Percentiles rank a stretch among this genome's conserved stretches.
These are phyloP conservation scores for Nothoprocta pentlandii DNA, from an alignment of 2,113 vertebrate species.

Conservation along the genomic window DNA sequence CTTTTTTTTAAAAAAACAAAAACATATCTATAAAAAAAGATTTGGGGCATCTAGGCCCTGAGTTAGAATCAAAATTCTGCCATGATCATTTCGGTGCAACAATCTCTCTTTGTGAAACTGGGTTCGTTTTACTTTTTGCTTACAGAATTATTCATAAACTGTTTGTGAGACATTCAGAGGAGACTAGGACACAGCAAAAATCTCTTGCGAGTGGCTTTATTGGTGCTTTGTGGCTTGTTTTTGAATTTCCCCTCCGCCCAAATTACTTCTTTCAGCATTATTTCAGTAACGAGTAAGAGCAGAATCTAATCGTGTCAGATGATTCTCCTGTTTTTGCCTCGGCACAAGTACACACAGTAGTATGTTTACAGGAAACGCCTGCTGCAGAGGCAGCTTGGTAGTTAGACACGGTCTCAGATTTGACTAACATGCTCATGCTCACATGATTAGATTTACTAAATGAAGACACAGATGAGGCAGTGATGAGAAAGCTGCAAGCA, in stretches of 20 bases:
- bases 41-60: neutral
- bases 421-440: constrained; percentile 34
- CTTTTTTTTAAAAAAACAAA: neutral
- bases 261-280: constrained; percentile 14
- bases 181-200: neutral
- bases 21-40: neutral
- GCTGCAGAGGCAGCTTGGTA: constrained; percentile 45
- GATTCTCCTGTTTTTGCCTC: constrained; percentile 43
- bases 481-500: constrained; percentile 43
- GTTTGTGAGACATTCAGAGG: neutral
- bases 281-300: constrained; percentile 39
- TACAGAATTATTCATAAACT: neutral
- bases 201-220: neutral
- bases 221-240: neutral
- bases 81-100: neutral
- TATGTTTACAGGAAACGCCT: constrained; percentile 70
- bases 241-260: neutral
- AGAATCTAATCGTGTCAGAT: constrained; percentile 46
- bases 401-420: constrained; percentile 13
- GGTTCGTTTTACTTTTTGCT: neutral
- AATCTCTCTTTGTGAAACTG: neutral
- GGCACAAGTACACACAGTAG: neutral
- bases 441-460: constrained; percentile 16
- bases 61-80: neutral
- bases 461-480: neutral